Base-by-base conservation (phyloP, 2,888 invertebrate genomes). In the Cataglyphis altisquamis region DNA sequence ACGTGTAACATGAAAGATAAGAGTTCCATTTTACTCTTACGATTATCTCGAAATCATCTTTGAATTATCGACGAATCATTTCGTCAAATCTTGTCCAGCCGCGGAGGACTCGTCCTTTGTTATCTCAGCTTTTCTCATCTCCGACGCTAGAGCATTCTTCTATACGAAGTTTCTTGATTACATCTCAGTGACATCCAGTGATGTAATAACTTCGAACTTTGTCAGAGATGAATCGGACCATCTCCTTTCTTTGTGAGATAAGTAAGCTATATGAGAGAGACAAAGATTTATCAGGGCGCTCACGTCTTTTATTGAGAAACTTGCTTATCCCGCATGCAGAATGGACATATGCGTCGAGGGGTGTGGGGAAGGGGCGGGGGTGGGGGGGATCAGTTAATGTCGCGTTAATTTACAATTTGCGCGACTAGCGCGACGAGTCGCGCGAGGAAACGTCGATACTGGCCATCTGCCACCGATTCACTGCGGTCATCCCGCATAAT, bases 341-440 rank as follows among this genome's bases (percentile, higher is more conserved):
- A 32, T 62, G 78, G 74, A 84, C 80, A 82, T 48, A 36, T 4
- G 55, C 0, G 82, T 41, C 62, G 39, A n/a, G 15, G 29, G 18
- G 29, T n/a, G 39, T 21, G 41, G 39, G 36, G 12, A 6, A 12
- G 39, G 72, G 55, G 80, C 52, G 55, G 39, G 18, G 18, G 4
- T n/a, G 39, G 9, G 36, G 39, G 72, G 48, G 82, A 62, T 84
- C 78, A 85, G 84, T 77, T 84, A 85, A 86, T 89, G 92, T 88
- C 89, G 73, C 85, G 91, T 93, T 93, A 92, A 92, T 93, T 92
- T 92, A 92, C 92, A 93, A 92, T 92, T 90, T 90, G 87, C 85
- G 78, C 78, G 60, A 80, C 60, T 75, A 84, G 87, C 85, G 87
- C 68, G 55, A 68, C 77, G 39, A 55, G 55, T 68, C 55, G 55